phyloP scores from a whole-genome alignment of 2,888 invertebrate species.

The Synanthedon myopaeformis region DNA sequence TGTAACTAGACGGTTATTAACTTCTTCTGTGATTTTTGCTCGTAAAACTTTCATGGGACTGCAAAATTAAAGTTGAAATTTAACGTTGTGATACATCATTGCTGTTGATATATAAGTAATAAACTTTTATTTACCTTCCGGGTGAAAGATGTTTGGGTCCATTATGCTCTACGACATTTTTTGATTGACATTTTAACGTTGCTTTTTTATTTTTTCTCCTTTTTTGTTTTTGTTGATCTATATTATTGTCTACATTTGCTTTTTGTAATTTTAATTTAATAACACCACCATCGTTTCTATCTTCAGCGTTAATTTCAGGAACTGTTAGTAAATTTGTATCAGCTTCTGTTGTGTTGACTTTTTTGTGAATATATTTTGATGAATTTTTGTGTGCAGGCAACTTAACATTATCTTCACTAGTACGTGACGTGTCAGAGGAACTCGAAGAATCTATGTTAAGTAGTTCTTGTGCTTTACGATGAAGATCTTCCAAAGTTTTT shows the following conservation, averaged over 20 bases:
- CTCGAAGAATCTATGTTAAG: conserved; percentile 39
- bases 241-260: conserved; percentile 8
- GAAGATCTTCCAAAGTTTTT: conserved; percentile 44
- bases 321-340: background rate
- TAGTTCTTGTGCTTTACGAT: conserved; percentile 54
- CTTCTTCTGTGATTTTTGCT: conserved; percentile 58
- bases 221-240: conserved; percentile 3
- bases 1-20: conserved; percentile 66
- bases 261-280: background rate
- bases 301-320: background rate
- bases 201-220: conserved; percentile 11
- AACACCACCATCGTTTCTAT: background rate
- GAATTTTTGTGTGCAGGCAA: background rate
- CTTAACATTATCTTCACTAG: conserved; percentile 15
- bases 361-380: background rate
- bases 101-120: no score
- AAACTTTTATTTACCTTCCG: background rate
- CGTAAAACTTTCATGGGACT: conserved; percentile 52
- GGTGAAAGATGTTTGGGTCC: conserved; percentile 5
- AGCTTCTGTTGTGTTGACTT: background rate
- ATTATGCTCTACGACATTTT: conserved; percentile 5
- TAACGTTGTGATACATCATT: no score
- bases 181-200: conserved; percentile 7
- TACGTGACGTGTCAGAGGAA: conserved; percentile 39
- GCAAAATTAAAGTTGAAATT: background rate